Percentiles rank a stretch among this genome's conserved stretches.
These are phyloP conservation scores for Griposia aprilina DNA, from an alignment of 2,888 invertebrate species.

Conservation along the genomic window DNA sequence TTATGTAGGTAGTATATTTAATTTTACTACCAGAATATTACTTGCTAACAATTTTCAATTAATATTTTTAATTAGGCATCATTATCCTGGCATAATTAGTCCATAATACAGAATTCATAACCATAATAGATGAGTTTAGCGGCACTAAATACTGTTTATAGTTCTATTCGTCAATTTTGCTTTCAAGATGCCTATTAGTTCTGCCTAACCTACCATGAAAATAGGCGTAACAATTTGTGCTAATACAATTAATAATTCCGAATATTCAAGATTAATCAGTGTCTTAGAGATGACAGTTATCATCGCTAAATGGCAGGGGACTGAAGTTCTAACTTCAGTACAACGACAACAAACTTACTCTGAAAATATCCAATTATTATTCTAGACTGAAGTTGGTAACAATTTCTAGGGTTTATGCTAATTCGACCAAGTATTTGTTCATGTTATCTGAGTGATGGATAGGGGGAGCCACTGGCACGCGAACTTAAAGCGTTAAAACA, in stretches of 20 bases:
- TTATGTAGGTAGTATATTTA: neutral
- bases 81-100: neutral
- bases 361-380: conserved; percentile 73
- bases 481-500: conserved; percentile 64
- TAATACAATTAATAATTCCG: conserved; percentile 45
- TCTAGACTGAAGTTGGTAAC: conserved; percentile 72
- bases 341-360: conserved; percentile 37
- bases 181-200: neutral
- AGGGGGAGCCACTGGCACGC: conserved; percentile 79
- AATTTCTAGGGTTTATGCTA: conserved; percentile 83
- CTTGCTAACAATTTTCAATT: neutral
- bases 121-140: neutral
- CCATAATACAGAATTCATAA: neutral
- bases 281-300: conserved; percentile 50
- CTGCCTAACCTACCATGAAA: conserved; percentile 13
- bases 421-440: conserved; percentile 79
- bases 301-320: conserved; percentile 58
- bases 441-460: conserved; percentile 87
- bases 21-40: neutral
- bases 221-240: conserved; percentile 5
- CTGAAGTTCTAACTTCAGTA: conserved; percentile 51
- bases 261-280: conserved; percentile 53
- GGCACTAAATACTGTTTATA: neutral
- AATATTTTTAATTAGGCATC: neutral
- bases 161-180: conserved; percentile 12